Evolutionary conservation across 2,888 invertebrate genomes (phyloP), one percentile per base, ranked within the genome.

Genomic region (Sesia bembeciformis): DNA sequence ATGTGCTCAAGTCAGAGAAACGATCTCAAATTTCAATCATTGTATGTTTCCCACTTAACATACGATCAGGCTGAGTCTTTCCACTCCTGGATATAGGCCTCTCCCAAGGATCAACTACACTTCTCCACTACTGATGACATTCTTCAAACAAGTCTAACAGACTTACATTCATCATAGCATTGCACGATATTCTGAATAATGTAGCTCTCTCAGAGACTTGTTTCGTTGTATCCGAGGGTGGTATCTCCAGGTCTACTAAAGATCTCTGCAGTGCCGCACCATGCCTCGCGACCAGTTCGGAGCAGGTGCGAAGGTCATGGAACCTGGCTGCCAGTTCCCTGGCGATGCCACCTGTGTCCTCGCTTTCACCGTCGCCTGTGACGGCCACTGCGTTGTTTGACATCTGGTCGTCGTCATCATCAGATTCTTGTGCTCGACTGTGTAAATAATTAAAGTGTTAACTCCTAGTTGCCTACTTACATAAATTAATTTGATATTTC

Each of bases 101-200:
- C 23, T 23, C 23, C 23, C 23, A 23, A 23, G 23, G 23, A 23
- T 23, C 23, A 23, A 23, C 23, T 23, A 23, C 23, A 23, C 23
- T 23, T 23, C 23, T 23, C 23, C 23, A 23, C 23, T 23, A 23
- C 23, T 23, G 23, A 23, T 23, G 23, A 23, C 23, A 23, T 23
- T 23, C 23, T 23, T 23, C 23, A 23, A 23, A 23, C 23, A 41
- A 41, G 7, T 41, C 2, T 6, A 41, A 23, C 50, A 40, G 6
- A 80, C 88, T 84, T 59, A 89, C 98, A 87, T 96, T 97, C 72
- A 98, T 96, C 98, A 99, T 98, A 54, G 98, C 97, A 84, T 95
- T 97, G 61, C 98, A 97, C 38, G 98, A 96, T 78, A 98, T 97
- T 68, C 98, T 92, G 85, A 98, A 98, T n/a, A 98, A 91, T 7